Conservation (phyloP, 2,797 vertebrate genomes). For the Ispidina picta region DNA sequence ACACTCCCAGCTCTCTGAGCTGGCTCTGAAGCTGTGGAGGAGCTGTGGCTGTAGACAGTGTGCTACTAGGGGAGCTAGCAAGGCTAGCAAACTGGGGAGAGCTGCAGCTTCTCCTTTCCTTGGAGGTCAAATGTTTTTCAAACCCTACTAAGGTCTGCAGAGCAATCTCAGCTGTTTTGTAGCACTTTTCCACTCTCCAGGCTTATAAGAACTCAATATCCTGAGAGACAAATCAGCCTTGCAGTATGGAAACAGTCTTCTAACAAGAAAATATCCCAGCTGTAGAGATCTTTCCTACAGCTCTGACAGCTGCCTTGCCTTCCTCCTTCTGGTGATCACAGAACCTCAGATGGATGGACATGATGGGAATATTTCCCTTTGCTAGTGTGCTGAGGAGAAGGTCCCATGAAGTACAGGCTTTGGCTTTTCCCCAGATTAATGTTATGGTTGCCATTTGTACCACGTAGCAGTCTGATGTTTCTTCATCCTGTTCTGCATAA, state of each 20-base stretch:
- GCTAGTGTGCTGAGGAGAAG: background rate
- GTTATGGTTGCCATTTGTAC: background rate
- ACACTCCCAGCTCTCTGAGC: background rate
- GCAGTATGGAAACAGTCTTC: background rate
- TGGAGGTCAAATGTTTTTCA: background rate
- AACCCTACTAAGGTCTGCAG: background rate
- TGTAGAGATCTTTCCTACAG: background rate
- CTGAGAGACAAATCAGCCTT: background rate
- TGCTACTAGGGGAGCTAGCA: background rate
- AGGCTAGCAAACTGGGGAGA: background rate
- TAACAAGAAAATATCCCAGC: background rate
- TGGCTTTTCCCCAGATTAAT: background rate
- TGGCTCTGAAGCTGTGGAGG: background rate
- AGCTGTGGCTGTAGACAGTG: background rate
- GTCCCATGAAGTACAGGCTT: background rate
- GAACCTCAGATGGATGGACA: background rate
- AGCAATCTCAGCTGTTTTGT: background rate
- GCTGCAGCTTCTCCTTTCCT: background rate
- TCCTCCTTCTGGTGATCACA: background rate
- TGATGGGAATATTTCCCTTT: background rate
- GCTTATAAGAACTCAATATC: background rate
- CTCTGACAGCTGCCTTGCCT: background rate
- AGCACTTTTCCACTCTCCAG: background rate
- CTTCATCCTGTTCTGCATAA: background rate
- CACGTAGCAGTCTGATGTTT: background rate